Conservation (phyloP, 2,888 invertebrate genomes). For the Eupithecia inturbata region DNA sequence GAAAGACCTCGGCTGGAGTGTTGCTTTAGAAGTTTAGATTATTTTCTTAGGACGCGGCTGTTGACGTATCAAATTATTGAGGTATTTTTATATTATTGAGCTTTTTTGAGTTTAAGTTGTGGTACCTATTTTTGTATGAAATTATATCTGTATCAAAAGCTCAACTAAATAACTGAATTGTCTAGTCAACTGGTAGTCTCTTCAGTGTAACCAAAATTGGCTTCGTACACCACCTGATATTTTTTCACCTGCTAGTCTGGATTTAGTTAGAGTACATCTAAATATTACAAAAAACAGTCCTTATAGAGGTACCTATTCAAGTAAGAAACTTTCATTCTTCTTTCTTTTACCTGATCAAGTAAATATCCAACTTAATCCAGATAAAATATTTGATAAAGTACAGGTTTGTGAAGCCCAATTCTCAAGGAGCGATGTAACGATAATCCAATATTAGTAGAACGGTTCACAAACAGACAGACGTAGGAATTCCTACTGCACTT, state of each 20-base stretch:
- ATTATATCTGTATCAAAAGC: not conserved
- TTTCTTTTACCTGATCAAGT: not conserved
- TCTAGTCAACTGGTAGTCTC: too few species aligned
- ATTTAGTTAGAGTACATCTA: too few species aligned
- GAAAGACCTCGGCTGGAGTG: slow-evolving; percentile 30
- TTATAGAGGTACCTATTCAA: not conserved
- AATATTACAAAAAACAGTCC: not conserved
- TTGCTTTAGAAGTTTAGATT: slow-evolving; percentile 27
- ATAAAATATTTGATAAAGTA: slow-evolving; percentile 4
- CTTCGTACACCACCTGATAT: not conserved
- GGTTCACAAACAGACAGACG: slow-evolving; percentile 49
- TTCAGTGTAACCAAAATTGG: too few species aligned
- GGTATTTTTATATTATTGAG: slow-evolving; percentile 5
- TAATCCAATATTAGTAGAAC: slow-evolving; percentile 60
- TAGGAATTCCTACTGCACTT: slow-evolving; percentile 62
- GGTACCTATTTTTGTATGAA: not conserved
- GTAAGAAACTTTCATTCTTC: not conserved
- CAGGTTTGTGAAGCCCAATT: slow-evolving; percentile 32
- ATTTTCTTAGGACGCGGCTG: slow-evolving; percentile 33
- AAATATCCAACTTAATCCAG: not conserved
- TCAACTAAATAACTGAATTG: not conserved
- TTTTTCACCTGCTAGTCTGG: not conserved
- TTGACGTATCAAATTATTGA: slow-evolving; percentile 28
- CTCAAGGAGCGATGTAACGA: slow-evolving; percentile 57
- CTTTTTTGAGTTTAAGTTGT: not conserved